Evolutionary conservation across 2,113 vertebrate species (phyloP).

Genomic region (Paramormyrops kingsleyae): DNA sequence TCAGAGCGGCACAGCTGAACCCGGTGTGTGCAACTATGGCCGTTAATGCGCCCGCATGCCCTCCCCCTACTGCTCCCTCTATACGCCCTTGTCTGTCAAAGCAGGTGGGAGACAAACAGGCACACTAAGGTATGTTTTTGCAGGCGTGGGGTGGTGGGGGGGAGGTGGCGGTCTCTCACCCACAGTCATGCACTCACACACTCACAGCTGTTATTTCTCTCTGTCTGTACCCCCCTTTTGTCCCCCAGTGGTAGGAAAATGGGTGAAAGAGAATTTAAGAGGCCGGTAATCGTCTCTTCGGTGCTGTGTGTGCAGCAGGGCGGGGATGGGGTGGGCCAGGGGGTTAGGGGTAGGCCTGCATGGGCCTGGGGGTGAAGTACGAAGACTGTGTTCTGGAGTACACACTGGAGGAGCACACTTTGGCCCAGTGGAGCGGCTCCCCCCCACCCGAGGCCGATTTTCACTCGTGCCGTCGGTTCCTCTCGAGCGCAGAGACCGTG

Average conservation of each 20-base stretch:
- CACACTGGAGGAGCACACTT: not conserved
- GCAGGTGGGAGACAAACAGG: not conserved
- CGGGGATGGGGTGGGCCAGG: not conserved
- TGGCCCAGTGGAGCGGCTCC: not conserved
- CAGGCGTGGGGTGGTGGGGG: not conserved
- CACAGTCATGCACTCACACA: not conserved
- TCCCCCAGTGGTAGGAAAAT: not conserved
- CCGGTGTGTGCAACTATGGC: not conserved
- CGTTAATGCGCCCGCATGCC: not conserved
- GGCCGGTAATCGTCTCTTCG: not conserved
- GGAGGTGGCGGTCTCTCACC: not conserved
- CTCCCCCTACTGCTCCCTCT: not conserved
- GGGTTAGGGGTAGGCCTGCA: not conserved
- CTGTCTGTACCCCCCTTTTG: not conserved
- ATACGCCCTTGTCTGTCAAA: not conserved
- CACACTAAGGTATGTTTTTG: not conserved
- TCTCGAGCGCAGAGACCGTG: not conserved
- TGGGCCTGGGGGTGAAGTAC: not conserved
- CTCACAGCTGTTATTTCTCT: constrained; percentile 48
- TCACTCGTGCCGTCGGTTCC: not conserved
- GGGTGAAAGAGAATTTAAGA: not conserved
- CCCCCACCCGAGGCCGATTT: not conserved
- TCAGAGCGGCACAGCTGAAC: not conserved
- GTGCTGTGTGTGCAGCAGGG: not conserved
- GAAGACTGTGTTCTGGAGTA: not conserved